These are phyloP conservation scores for Phenganax stokvisi DNA, from an alignment of 92 coral and sea anemone genomes.

Conservation along the genomic window DNA sequence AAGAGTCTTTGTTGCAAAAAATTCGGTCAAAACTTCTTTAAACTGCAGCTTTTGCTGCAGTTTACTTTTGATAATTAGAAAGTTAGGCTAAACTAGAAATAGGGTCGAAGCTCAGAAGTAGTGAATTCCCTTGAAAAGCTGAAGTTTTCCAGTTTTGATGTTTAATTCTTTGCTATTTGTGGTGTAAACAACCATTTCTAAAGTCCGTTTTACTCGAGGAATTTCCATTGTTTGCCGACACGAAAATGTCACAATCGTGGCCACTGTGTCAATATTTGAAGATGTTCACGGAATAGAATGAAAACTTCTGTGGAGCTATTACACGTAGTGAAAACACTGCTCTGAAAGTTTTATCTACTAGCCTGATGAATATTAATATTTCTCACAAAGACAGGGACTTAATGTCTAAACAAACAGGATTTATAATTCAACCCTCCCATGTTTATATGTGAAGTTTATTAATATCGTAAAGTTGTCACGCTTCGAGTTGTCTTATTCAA, in stretches of 20 bases:
- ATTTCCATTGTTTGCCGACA: background rate
- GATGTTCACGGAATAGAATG: background rate
- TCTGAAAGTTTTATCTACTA: background rate
- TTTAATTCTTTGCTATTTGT: background rate
- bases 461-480: conserved; percentile 20
- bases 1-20: no score
- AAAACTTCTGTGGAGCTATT: background rate
- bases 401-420: conserved; percentile 52
- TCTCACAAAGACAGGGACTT: conserved; percentile 44
- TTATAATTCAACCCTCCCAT: conserved; percentile 8
- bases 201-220: no score
- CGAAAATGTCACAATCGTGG: background rate
- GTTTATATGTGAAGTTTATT: background rate
- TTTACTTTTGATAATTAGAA: background rate
- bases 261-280: background rate
- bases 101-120: background rate
- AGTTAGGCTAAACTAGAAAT: conserved; percentile 4
- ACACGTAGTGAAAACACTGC: background rate
- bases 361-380: background rate
- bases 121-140: background rate
- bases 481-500: conserved; percentile 26
- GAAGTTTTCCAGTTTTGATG: conserved; percentile 2
- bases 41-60: background rate
- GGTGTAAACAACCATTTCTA: background rate
- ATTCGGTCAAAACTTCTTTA: background rate